Percentiles rank a stretch among this genome's conserved stretches.
These are phyloP conservation scores for Prenolepis imparis DNA, from an alignment of 2,888 invertebrate genomes.

Conservation along the genomic window DNA sequence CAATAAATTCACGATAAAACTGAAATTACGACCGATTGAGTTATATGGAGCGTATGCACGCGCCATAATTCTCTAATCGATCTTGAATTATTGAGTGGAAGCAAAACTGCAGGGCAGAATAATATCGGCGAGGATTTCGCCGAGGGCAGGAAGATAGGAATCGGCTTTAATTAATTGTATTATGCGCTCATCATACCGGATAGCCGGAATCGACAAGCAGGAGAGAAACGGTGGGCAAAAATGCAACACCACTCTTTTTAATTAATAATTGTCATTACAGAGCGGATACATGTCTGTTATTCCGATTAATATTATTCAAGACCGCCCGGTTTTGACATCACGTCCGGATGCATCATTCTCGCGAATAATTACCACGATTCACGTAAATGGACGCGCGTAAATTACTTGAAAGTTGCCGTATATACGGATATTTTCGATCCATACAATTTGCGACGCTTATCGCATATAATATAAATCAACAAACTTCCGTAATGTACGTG, in stretches of 20 bases:
- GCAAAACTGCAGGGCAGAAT: slow-evolving; percentile 37
- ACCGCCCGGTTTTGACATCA: slow-evolving; percentile 10
- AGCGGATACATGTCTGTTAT: slow-evolving; percentile 30
- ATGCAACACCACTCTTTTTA: slow-evolving; percentile 38
- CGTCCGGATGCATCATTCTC: slow-evolving; percentile 22
- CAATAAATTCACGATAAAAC: slow-evolving; percentile 44
- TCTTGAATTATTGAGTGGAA: slow-evolving; percentile 52
- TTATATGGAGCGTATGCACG: slow-evolving; percentile 48
- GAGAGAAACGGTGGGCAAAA: background rate
- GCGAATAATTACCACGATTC: slow-evolving; percentile 46
- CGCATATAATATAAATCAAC: slow-evolving; percentile 38
- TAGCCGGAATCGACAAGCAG: background rate
- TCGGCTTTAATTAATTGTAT: slow-evolving; percentile 52
- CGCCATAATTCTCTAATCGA: slow-evolving; percentile 48
- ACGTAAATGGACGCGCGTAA: slow-evolving; percentile 35
- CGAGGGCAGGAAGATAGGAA: slow-evolving; percentile 28
- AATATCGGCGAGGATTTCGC: slow-evolving; percentile 28
- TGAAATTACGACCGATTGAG: slow-evolving; percentile 42
- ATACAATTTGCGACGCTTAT: slow-evolving; percentile 25
- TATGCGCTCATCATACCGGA: slow-evolving; percentile 23
- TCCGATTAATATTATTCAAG: slow-evolving; percentile 48
- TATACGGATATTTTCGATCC: slow-evolving; percentile 40
- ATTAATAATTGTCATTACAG: slow-evolving; percentile 50
- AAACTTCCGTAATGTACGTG: slow-evolving; percentile 31
- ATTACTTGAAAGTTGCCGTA: slow-evolving; percentile 42